Conservation (phyloP, 2,113 vertebrate genomes). For the Oryzias curvinotus region DNA sequence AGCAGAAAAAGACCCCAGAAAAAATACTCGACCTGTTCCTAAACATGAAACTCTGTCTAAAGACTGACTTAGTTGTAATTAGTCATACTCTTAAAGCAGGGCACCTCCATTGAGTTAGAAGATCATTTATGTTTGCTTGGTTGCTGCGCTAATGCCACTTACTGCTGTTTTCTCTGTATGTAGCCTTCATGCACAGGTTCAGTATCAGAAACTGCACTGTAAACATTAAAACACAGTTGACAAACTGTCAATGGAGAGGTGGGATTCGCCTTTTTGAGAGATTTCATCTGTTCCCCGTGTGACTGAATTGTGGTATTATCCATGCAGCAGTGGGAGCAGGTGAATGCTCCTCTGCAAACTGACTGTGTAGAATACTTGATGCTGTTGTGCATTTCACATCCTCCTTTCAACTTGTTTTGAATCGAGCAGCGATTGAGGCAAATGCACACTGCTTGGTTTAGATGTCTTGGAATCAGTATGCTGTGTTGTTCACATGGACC, state of each 20-base stretch:
- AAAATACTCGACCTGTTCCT: slow-evolving; percentile 38
- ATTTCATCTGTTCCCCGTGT: slow-evolving; percentile 25
- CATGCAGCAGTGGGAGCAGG: slow-evolving; percentile 35
- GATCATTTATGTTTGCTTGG: slow-evolving; percentile 23
- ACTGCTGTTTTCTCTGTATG: slow-evolving; percentile 22
- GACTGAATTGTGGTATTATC: slow-evolving; percentile 18
- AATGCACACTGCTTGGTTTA: not conserved
- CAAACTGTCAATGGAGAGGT: slow-evolving; percentile 39
- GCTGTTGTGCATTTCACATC: slow-evolving; percentile 36
- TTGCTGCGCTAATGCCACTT: slow-evolving; percentile 23
- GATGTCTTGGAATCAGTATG: too few species aligned
- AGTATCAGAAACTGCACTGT: slow-evolving; percentile 7
- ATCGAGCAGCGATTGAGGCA: slow-evolving; percentile 7
- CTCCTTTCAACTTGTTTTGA: slow-evolving; percentile 5
- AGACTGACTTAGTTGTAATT: not conserved
- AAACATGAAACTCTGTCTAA: slow-evolving; percentile 18
- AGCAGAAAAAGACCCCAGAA: slow-evolving; percentile 49
- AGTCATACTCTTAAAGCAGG: slow-evolving; percentile 2
- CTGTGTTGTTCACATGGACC: too few species aligned
- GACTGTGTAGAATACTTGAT: slow-evolving; percentile 10
- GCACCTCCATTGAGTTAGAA: slow-evolving; percentile 8
- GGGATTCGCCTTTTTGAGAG: slow-evolving; percentile 26
- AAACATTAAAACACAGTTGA: slow-evolving; percentile 30
- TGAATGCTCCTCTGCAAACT: slow-evolving; percentile 21
- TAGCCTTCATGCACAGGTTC: slow-evolving; percentile 24